Base-by-base conservation (phyloP, 2,113 vertebrate species). In the Montifringilla adamsi region DNA sequence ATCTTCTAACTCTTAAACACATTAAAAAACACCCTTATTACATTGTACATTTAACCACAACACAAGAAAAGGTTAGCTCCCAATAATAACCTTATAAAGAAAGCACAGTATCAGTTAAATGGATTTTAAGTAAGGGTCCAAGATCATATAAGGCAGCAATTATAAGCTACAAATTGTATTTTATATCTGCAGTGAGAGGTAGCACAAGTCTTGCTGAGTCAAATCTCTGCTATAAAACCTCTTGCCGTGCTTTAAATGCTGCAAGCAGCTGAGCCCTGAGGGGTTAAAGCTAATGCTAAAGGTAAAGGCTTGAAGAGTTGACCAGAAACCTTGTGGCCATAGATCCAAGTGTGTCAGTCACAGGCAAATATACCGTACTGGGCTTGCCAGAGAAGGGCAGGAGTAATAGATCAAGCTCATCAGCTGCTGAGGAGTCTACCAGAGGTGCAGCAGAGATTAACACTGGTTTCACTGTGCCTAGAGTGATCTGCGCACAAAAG, bases 71-170 rank as follows among this genome's bases (percentile, higher is more conserved):
- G 93, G 70, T 88, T 95, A 94, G 91, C 84, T 91, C 87, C 91
- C 91, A 96, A 96, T 73, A 94, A 95, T 94, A 58, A 96, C 74
- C 82, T 74, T 95, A 89, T 87, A 96, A 95, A 88, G 95, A 91
- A 93, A 96, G 92, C 95, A 82, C 87, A 53, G 67, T 96, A 97
- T 96, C 93, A 94, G 95, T 92, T 83, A 96, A 94, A 96, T 81
- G 66, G 89, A 76, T 59, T 97, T 96, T 93, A 94, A 96, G 94
- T 90, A 94, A 95, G 93, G 92, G 86, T 97, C 92, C 86, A 96
- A 97, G 84, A 96, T 92, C 93, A 91, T 77, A 94, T 93, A 93
- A 93, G 52, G 60, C 76, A 94, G 90, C 90, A 95, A 96, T 94
- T 96, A 93, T 77, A 92, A 63, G 89, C 89, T 89, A 95, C 62